A percentile compares a stretch with the other conserved stretches of the same genome.
These are phyloP conservation scores for Ruditapes philippinarum DNA, from an alignment of 1,140 invertebrate species.

Conservation along the genomic window DNA sequence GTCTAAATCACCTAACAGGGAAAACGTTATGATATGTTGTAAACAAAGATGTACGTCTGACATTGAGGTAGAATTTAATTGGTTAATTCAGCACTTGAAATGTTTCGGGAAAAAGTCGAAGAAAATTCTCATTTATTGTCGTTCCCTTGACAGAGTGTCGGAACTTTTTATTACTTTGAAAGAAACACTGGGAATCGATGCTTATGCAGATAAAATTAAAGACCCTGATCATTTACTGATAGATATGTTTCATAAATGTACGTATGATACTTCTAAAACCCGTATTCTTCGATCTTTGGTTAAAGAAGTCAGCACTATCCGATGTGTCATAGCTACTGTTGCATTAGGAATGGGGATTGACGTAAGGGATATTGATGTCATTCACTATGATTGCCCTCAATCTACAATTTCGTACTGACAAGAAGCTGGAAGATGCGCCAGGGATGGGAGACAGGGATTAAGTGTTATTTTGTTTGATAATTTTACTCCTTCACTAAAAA, in stretches of 20 bases:
- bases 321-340: conserved; percentile 33
- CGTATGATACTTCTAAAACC: conserved; percentile 17
- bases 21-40: conserved; percentile 11
- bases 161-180: conserved; percentile 1
- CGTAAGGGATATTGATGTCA: conserved; percentile 32
- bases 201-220: background rate
- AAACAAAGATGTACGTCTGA: background rate
- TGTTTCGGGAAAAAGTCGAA: background rate
- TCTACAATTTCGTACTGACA: conserved; percentile 46
- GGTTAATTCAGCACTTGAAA: conserved; percentile 28
- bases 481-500: no score
- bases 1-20: background rate
- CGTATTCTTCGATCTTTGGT: conserved; percentile 10
- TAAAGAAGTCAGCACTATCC: background rate
- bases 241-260: conserved; percentile 60
- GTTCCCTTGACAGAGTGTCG: conserved; percentile 12
- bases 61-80: background rate
- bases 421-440: background rate
- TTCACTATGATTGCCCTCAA: background rate
- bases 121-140: conserved; percentile 36
- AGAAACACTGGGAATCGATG: background rate
- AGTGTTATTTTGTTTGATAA: no score
- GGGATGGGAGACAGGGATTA: background rate
- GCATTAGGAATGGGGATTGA: conserved; percentile 44
- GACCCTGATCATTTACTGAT: background rate